Evolutionary conservation across 2,888 invertebrate species (phyloP).

Genomic region (Microctonus aethiopoides): DNA sequence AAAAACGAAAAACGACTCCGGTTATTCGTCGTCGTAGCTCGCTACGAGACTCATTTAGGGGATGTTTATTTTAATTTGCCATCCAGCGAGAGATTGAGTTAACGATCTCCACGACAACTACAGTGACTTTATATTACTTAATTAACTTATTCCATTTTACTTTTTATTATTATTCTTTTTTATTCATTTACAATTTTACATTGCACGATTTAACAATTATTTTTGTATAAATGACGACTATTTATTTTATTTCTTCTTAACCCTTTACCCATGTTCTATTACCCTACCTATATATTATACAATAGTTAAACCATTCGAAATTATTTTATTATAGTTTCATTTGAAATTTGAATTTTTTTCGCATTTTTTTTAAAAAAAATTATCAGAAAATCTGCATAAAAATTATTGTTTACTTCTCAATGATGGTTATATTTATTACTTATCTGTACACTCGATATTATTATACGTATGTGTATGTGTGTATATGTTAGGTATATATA

Average conservation of each 20-base stretch:
- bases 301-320: too few relatives aligned
- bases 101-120: slow-evolving; percentile 17
- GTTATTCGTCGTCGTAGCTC: slow-evolving; percentile 46
- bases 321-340: too few relatives aligned
- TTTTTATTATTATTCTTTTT: slow-evolving; percentile 41
- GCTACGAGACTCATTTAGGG: slow-evolving; percentile 65
- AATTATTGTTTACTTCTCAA: too few relatives aligned
- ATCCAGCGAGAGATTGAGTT: slow-evolving; percentile 37
- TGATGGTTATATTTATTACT: neutral
- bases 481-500: neutral
- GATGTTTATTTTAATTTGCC: slow-evolving; percentile 65
- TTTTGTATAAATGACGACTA: neutral
- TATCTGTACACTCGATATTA: neutral
- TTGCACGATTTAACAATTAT: slow-evolving; percentile 1
- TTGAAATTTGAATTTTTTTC: too few relatives aligned
- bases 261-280: too few relatives aligned
- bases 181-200: slow-evolving; percentile 18
- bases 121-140: slow-evolving; percentile 63
- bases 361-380: too few relatives aligned
- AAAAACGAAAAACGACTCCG: slow-evolving; percentile 14
- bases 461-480: neutral
- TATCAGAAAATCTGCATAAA: too few relatives aligned
- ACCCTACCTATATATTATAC: too few relatives aligned
- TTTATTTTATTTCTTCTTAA: too few relatives aligned
- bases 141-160: slow-evolving; percentile 55